Percentiles rank a stretch among this genome's conserved stretches.
Conservation (phyloP, 2,888 invertebrate genomes). For the Brenthis ino region DNA sequence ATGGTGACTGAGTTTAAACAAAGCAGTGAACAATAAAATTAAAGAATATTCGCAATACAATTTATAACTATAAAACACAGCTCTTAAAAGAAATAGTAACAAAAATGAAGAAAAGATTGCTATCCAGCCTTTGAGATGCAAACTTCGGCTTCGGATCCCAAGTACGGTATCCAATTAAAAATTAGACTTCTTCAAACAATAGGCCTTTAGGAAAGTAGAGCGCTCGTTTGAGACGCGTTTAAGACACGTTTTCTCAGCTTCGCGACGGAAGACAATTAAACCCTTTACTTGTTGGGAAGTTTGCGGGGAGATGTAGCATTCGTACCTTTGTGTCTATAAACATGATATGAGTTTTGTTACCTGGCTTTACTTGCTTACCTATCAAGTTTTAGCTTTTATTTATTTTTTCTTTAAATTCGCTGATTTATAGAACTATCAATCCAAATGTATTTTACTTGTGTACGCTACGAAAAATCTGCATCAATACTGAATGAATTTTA, state of each 20-base stretch:
- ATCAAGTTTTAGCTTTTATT: background rate
- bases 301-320: constrained; percentile 58
- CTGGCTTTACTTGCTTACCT: background rate
- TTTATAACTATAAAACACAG: too few relatives aligned
- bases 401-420: too few relatives aligned
- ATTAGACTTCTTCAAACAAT: constrained; percentile 67
- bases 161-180: constrained; percentile 63
- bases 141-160: constrained; percentile 19
- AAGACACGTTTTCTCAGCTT: constrained; percentile 65
- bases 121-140: constrained; percentile 24
- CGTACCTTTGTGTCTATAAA: background rate
- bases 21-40: too few relatives aligned
- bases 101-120: constrained; percentile 27
- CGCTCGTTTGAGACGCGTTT: constrained; percentile 55
- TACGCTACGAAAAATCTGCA: too few relatives aligned
- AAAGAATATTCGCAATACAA: too few relatives aligned
- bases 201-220: constrained; percentile 56
- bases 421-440: too few relatives aligned
- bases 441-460: too few relatives aligned
- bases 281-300: constrained; percentile 72
- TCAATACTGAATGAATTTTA: too few relatives aligned
- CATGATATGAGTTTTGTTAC: background rate
- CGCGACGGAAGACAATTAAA: constrained; percentile 77
- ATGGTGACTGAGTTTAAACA: too few relatives aligned
- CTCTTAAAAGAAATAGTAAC: constrained; percentile 16